Evolutionary conservation across 2,797 vertebrate species (phyloP), one percentile per base, ranked within the genome.

Genomic region (Amblyraja radiata): DNA sequence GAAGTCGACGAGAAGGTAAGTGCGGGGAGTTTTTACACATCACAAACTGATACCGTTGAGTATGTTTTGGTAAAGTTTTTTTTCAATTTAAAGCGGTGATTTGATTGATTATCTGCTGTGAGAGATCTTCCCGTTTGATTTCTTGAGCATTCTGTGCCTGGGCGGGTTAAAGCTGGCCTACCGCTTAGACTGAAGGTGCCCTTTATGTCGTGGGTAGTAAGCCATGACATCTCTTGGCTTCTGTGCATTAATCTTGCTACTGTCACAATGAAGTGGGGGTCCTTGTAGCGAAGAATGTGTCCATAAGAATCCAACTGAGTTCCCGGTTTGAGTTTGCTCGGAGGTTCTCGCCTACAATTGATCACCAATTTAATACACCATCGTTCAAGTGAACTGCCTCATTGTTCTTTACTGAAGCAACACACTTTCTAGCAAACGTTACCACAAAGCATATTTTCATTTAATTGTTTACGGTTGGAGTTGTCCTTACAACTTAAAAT

Each of bases 211-310:
- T 54, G 36, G 36, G 90, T 71, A 54, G 36, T 74, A 74, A 71
- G 36, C 71, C 21, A 23, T 61, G 61, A 84, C 81, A 84, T 84
- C 21, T 61, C 39, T 74, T 25, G 0, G 39, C 68, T 91, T 74
- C 90, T 74, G 39, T 91, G 71, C 90, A 74, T 91, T 91, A 74
- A 91, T 91, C 71, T 91, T 73, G 68, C 88, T 46, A 71, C 23
- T 91, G 90, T 91, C 90, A 91, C 23, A 74, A 39, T 91, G 90
- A 91, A 91, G 90, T 91, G 63, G 90, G 71, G 90, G 90, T 91
- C 90, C 90, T 91, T 91, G 90, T 91, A 74, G 71, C 39, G 46
- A 91, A 91, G 73, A 91, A 90, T 90, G 63, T 91, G 90, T 91
- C 71, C 36, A 16, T 74, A 74, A 54, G 36, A 74, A 91, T 74